These are phyloP conservation scores for Platysternon megacephalum DNA, from an alignment of 2,113 vertebrate species.

Conservation along the genomic window DNA sequence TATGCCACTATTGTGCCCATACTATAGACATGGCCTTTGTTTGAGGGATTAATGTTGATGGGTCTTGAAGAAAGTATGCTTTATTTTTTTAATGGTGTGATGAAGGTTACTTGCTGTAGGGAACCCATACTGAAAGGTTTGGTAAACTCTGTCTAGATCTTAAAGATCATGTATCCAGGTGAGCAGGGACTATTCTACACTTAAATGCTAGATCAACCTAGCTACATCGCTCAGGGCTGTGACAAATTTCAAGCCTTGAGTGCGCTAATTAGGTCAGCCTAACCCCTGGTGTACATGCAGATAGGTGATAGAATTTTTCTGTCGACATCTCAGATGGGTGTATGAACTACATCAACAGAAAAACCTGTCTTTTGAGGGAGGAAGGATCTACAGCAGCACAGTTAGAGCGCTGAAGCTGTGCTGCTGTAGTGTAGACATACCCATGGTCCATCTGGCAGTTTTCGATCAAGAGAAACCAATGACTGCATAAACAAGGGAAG, in stretches of 20 bases:
- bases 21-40: not conserved
- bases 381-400: not conserved
- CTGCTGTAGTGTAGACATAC: not conserved
- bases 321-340: too few species aligned
- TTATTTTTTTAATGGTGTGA: not conserved
- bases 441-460: not conserved
- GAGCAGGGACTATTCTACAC: not conserved
- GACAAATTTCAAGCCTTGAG: not conserved
- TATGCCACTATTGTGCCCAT: not conserved
- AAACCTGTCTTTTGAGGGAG: not conserved
- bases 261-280: not conserved
- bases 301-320: not conserved
- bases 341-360: too few species aligned
- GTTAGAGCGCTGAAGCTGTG: not conserved
- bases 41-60: not conserved
- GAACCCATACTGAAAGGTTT: accelerated
- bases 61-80: not conserved
- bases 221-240: not conserved
- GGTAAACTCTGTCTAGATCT: not conserved
- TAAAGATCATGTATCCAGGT: not conserved
- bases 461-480: not conserved
- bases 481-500: not conserved
- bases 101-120: not conserved
- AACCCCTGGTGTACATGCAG: not conserved
- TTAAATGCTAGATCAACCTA: not conserved